Evolutionary conservation across 2,888 invertebrate species (phyloP), one percentile per base, ranked within the genome.

Genomic region (Caenorhabditis sp.): DNA sequence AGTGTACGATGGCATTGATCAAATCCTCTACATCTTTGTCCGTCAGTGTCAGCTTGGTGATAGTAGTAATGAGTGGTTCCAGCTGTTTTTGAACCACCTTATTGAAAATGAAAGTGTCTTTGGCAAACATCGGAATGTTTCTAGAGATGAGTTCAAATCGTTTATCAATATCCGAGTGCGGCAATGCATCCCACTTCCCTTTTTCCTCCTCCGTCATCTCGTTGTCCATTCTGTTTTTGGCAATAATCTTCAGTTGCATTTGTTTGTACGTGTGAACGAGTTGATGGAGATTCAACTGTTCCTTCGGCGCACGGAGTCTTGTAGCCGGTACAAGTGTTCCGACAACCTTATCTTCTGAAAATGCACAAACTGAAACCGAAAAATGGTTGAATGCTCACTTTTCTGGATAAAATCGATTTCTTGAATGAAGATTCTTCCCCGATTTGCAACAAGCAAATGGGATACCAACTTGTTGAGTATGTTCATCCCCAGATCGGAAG

Each of bases 371-470:
- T 1, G 26, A 28, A 9, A 35, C 32, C 5, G 40, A 6, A 13
- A 40, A 40, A 13, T 40, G 40, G 40, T 32, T 4, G 9, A 32
- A 35, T 11, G 50, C 53, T 56, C 1, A 71, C 71, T 62, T 40
- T 58, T 77, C 13, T 77, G 71, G 47, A 71, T 51, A 22, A 77
- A 77, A 62, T 78, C 68, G 13, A 88, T 83, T 13, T 82, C 79
- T 40, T 87, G 85, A n/a, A 88, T 82, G 71, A 83, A 85, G 2
- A 88, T 82, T 13, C 84, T 44, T 28, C 86, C 86, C 9, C 58
- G 56, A 51, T 85, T 85, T 1, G 82, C 83, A 11, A 84, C 79
- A 0, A 88, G 77, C 6, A 83, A 61, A 61, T 88, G 88, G 0
- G 88, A 83, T 26, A 87, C 80, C 2, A 85, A 51, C 22, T 78